These are phyloP conservation scores for Pachyrhynchus sulphureomaculatus DNA, from an alignment of 1,140 invertebrate genomes.

Conservation along the genomic window DNA sequence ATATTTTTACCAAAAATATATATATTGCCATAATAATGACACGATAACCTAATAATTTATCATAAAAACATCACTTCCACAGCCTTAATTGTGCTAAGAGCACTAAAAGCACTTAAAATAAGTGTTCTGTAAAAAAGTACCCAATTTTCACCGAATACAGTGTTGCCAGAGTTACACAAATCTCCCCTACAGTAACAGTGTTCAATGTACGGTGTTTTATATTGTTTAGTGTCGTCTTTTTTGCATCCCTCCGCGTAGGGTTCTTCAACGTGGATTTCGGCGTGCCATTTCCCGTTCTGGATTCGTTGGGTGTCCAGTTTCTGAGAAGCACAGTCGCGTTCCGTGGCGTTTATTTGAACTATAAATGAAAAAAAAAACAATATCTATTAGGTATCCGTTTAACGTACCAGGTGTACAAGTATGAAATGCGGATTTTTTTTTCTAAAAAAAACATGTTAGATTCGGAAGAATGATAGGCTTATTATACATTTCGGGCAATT, in stretches of 20 bases:
- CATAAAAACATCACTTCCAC: neutral
- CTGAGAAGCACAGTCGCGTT: conserved; percentile 73
- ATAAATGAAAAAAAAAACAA: conserved; percentile 18
- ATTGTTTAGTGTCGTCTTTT: conserved; percentile 60
- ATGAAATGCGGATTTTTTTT: no score
- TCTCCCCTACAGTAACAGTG: conserved; percentile 56
- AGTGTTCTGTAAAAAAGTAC: neutral
- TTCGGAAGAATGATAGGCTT: no score
- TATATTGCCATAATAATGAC: neutral
- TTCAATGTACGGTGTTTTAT: conserved; percentile 55
- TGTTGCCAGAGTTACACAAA: conserved; percentile 50
- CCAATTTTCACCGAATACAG: neutral
- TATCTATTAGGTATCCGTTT: neutral
- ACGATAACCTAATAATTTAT: neutral
- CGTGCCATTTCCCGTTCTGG: conserved; percentile 61
- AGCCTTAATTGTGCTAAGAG: neutral
- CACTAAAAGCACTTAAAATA: neutral
- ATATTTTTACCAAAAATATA: no score
- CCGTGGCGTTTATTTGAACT: conserved; percentile 63
- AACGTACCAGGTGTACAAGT: no score
- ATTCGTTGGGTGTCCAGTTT: conserved; percentile 62
- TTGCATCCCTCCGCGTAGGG: conserved; percentile 69
- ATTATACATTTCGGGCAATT: no score
- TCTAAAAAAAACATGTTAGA: no score
- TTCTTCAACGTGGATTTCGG: conserved; percentile 61